Percentiles rank a stretch among this genome's conserved stretches.
Evolutionary conservation across 2,113 vertebrate genomes (phyloP).

Genomic region (Daboia siamensis): DNA sequence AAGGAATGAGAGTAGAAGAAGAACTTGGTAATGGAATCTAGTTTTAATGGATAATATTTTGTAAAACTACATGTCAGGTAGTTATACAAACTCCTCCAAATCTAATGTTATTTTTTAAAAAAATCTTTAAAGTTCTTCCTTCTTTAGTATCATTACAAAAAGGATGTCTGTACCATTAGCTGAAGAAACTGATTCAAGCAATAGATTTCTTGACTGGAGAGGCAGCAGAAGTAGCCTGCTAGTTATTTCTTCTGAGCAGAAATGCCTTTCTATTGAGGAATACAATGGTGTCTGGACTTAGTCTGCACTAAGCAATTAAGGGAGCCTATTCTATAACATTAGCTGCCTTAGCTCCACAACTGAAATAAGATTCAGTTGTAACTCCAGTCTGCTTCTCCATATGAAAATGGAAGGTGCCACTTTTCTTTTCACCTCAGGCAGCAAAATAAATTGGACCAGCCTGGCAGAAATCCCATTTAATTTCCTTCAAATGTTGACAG

Average conservation of each 20-base stretch:
- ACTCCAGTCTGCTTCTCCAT: background rate
- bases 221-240: background rate
- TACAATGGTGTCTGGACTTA: background rate
- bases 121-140: conserved; percentile 11
- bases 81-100: background rate
- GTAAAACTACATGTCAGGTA: conserved; percentile 10
- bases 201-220: background rate
- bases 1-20: conserved; percentile 17
- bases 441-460: background rate
- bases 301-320: background rate
- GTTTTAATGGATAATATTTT: conserved; percentile 14
- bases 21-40: conserved; percentile 11
- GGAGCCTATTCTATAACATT: background rate
- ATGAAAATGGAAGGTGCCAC: background rate
- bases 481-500: conserved; percentile 44
- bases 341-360: background rate
- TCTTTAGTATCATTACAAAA: conserved; percentile 26
- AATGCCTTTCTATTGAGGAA: background rate
- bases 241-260: background rate
- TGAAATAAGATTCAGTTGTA: background rate
- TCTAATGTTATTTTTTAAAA: conserved; percentile 26
- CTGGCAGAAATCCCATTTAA: background rate
- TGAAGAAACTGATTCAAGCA: background rate
- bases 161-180: conserved; percentile 1
- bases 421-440: background rate